Conservation (phyloP, 2,888 invertebrate species). For the Microctonus brassicae region DNA sequence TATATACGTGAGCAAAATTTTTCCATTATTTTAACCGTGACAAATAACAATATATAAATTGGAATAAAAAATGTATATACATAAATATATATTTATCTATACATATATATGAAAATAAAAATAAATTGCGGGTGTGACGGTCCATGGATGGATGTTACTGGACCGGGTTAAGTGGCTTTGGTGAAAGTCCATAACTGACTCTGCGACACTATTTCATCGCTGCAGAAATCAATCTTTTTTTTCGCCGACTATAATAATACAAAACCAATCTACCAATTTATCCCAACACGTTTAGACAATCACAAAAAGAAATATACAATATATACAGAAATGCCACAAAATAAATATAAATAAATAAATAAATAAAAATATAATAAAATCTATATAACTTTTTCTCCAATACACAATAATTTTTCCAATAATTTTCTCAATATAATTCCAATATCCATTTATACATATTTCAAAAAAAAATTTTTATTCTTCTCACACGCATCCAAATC, state of each 20-base stretch:
- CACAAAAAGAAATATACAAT: background rate
- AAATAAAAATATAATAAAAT: background rate
- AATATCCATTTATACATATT: too few relatives aligned
- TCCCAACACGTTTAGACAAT: background rate
- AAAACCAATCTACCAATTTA: background rate
- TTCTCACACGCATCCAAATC: too few relatives aligned
- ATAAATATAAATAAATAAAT: too few relatives aligned
- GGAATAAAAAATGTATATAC: conserved; percentile 1
- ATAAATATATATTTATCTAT: too few relatives aligned
- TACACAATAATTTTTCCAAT: too few relatives aligned
- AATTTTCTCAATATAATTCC: too few relatives aligned
- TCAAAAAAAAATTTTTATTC: too few relatives aligned
- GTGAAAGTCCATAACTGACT: conserved; percentile 59
- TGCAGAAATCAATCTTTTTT: conserved; percentile 27
- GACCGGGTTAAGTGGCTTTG: conserved; percentile 68
- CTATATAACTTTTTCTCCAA: too few relatives aligned
- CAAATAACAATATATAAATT: conserved; percentile 6
- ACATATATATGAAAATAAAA: background rate
- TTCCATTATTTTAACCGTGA: background rate
- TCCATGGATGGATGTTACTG: conserved; percentile 66
- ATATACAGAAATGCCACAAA: background rate
- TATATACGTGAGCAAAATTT: conserved; percentile 6
- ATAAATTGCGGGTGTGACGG: conserved; percentile 59
- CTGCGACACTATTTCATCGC: conserved; percentile 31
- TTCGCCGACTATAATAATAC: background rate